Evolutionary conservation across 2,113 vertebrate genomes (phyloP).

Genomic region (Apaloderma vittatum): DNA sequence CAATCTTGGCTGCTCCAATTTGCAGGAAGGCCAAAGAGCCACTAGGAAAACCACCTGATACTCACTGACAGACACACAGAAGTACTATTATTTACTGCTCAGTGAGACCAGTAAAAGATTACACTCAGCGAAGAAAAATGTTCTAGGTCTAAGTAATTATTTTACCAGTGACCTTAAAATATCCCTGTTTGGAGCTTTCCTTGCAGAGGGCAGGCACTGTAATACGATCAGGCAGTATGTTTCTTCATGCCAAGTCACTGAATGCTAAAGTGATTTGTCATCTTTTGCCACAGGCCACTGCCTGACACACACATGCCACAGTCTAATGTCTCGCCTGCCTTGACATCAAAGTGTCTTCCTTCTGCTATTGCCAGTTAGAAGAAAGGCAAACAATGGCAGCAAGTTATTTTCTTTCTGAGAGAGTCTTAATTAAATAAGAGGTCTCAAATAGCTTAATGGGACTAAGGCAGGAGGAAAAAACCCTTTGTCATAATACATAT

Average conservation of each 20-base stretch:
- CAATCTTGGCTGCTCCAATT: not conserved
- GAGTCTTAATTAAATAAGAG: constrained; percentile 48
- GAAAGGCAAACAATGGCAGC: not conserved
- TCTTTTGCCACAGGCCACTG: constrained; percentile 42
- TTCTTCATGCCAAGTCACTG: constrained; percentile 59
- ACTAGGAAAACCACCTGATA: constrained; percentile 42
- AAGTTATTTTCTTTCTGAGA: not conserved
- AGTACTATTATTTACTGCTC: constrained; percentile 35
- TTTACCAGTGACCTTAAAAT: constrained; percentile 47
- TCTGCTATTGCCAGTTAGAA: not conserved
- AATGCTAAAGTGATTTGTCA: constrained; percentile 57
- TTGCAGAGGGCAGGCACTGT: constrained; percentile 11
- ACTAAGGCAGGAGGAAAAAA: not conserved
- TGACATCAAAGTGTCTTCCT: constrained; percentile 48
- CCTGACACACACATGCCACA: constrained; percentile 49
- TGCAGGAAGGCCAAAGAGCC: not conserved
- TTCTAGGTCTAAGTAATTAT: constrained; percentile 2
- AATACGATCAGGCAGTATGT: constrained; percentile 52
- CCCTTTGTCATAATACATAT: constrained; percentile 13
- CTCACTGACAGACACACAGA: not conserved
- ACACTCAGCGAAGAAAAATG: constrained; percentile 5
- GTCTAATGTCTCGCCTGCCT: not conserved
- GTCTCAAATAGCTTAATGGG: not conserved
- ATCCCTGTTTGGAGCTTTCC: constrained; percentile 19
- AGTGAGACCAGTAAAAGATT: not conserved